phyloP scores from a whole-genome alignment of 2,797 vertebrate species.

The Ibycter americanus region DNA sequence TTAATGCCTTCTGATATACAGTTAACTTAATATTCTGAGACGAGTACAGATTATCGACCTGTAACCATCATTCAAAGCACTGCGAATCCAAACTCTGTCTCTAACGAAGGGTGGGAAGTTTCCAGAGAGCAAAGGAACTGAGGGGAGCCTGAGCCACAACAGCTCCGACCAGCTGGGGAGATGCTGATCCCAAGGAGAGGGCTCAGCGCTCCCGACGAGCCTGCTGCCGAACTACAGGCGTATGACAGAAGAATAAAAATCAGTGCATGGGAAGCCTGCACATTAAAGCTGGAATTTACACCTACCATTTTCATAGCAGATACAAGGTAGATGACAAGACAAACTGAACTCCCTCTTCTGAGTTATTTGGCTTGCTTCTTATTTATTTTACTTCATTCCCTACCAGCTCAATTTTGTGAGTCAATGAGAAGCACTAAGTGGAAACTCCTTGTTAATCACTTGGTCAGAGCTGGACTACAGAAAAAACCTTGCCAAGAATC shows the following conservation, averaged over 20 bases:
- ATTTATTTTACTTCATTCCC: background rate
- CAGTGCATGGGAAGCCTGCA: background rate
- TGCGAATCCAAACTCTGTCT: background rate
- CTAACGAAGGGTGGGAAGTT: background rate
- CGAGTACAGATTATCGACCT: background rate
- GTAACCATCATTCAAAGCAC: background rate
- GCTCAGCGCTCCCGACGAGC: background rate
- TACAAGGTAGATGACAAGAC: background rate
- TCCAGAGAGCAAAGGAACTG: background rate
- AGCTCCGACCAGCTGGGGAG: background rate
- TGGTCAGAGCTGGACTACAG: background rate
- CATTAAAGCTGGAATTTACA: background rate
- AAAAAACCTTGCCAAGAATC: background rate
- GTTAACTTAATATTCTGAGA: background rate
- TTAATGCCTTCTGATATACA: background rate
- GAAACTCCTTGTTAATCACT: slow-evolving; percentile 16
- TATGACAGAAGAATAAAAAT: background rate
- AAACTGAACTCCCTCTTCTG: background rate
- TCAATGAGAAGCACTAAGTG: background rate
- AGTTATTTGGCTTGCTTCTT: background rate
- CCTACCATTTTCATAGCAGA: background rate
- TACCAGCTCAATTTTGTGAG: background rate
- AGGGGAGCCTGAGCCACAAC: background rate
- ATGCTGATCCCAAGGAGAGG: rapidly evolving
- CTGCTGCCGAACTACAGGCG: background rate